These are phyloP conservation scores for Pissodes strobi DNA, from an alignment of 1,140 invertebrate species.

Conservation along the genomic window DNA sequence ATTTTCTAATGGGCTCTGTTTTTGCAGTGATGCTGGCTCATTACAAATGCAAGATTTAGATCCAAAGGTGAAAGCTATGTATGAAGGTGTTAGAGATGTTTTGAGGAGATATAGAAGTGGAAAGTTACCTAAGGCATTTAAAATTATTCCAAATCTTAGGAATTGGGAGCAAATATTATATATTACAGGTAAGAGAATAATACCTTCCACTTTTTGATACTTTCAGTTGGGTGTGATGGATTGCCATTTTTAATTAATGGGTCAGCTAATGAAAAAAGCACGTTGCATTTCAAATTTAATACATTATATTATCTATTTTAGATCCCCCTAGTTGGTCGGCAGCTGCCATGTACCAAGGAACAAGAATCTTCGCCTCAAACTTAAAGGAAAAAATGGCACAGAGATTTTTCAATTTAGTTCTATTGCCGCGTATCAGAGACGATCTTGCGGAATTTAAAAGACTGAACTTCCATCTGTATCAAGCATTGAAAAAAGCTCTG, in stretches of 20 bases:
- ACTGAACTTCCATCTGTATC: constrained; percentile 96
- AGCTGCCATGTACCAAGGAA: constrained; percentile 93
- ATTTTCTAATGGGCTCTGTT: not conserved
- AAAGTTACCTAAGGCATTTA: constrained; percentile 97
- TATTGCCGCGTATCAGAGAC: constrained; percentile 91
- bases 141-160: constrained; percentile 87
- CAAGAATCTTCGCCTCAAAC: constrained; percentile 94
- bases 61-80: constrained; percentile 78
- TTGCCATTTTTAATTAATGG: too few species aligned
- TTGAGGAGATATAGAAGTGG: constrained; percentile 90
- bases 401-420: constrained; percentile 91
- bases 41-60: constrained; percentile 78
- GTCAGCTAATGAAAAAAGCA: too few species aligned
- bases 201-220: too few species aligned
- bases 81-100: constrained; percentile 86
- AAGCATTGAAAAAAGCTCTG: constrained; percentile 89
- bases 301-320: too few species aligned
- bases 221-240: too few species aligned
- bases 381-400: constrained; percentile 96
- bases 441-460: constrained; percentile 95
- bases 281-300: too few species aligned
- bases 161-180: constrained; percentile 98
- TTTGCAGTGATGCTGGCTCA: constrained; percentile 70
- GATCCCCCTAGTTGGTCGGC: constrained; percentile 88
- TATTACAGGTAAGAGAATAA: constrained; percentile 62